phyloP scores from a whole-genome alignment of 2,113 vertebrate species.

The Pseudopodoces humilis region DNA sequence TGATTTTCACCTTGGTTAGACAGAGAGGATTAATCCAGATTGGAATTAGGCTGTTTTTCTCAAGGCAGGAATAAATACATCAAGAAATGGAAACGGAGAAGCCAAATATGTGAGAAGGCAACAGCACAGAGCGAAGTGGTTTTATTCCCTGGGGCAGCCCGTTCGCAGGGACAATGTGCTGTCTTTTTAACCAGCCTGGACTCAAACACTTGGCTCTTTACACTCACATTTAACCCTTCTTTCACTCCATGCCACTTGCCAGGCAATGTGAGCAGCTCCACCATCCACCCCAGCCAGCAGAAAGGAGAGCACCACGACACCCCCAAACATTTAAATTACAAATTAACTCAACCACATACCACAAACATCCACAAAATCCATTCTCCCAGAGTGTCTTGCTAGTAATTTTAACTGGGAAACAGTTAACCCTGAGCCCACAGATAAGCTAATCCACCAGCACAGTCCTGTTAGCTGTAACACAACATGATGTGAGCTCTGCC shows the following conservation, averaged over 20 bases:
- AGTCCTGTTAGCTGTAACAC: slow-evolving; percentile 27
- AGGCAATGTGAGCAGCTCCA: background rate
- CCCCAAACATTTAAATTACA: background rate
- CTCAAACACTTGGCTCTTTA: background rate
- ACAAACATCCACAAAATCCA: background rate
- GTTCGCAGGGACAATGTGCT: slow-evolving; percentile 5
- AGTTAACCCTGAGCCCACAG: background rate
- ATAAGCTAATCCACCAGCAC: slow-evolving; percentile 23
- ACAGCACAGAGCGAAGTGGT: background rate
- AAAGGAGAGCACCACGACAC: background rate
- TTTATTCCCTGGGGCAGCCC: background rate
- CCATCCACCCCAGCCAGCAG: background rate
- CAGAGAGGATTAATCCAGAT: background rate
- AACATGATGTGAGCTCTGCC: background rate
- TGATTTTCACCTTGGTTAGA: slow-evolving; percentile 35
- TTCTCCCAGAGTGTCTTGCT: background rate
- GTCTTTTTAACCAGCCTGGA: slow-evolving; percentile 2
- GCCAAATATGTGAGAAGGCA: slow-evolving; percentile 27
- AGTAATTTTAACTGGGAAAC: background rate
- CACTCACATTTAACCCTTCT: slow-evolving; percentile 11
- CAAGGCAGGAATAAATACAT: slow-evolving; percentile 40
- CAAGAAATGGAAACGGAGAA: slow-evolving; percentile 45
- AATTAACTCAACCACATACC: background rate
- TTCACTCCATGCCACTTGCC: background rate
- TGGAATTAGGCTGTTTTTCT: background rate